phyloP scores from a whole-genome alignment of 53 echinoderm and acorn worm genomes.

The Stichopus horrens region DNA sequence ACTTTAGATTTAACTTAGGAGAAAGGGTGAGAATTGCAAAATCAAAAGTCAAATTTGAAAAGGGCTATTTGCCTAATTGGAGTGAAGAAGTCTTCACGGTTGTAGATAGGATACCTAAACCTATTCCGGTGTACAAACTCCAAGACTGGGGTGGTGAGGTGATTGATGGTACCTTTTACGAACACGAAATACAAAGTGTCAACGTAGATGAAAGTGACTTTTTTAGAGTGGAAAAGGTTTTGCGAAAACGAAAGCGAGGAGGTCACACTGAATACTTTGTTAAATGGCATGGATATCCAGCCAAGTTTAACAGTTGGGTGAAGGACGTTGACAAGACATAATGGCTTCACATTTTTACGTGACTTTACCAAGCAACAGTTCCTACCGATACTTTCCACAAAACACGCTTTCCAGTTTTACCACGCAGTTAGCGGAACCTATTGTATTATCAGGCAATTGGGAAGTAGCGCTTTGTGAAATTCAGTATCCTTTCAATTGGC shows the following conservation, averaged over 20 bases:
- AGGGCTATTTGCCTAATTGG: constrained; percentile 52
- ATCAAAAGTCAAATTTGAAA: constrained; percentile 44
- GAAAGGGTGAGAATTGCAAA: constrained; percentile 55
- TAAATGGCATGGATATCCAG: constrained; percentile 43
- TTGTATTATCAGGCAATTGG: constrained; percentile 46
- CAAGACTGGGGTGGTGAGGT: constrained; percentile 24
- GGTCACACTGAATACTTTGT: constrained; percentile 32
- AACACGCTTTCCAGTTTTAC: constrained; percentile 58
- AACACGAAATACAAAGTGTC: constrained; percentile 45
- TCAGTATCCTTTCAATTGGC: constrained; percentile 47
- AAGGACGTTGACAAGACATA: constrained; percentile 19
- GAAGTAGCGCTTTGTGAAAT: constrained; percentile 57
- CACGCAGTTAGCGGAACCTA: constrained; percentile 49
- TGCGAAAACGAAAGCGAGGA: constrained; percentile 36
- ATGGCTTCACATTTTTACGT: constrained; percentile 72
- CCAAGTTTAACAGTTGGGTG: constrained; percentile 46
- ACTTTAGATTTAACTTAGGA: constrained; percentile 7
- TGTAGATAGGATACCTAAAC: background rate
- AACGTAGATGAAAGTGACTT: background rate
- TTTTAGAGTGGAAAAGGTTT: constrained; percentile 47
- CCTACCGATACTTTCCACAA: constrained; percentile 51
- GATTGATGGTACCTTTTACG: constrained; percentile 38
- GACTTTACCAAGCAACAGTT: constrained; percentile 75
- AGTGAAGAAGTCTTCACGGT: constrained; percentile 52
- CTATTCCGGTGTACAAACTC: constrained; percentile 49